These are phyloP conservation scores for Hemicrepidius hirtus DNA, from an alignment of 2,888 invertebrate species.

Conservation along the genomic window DNA sequence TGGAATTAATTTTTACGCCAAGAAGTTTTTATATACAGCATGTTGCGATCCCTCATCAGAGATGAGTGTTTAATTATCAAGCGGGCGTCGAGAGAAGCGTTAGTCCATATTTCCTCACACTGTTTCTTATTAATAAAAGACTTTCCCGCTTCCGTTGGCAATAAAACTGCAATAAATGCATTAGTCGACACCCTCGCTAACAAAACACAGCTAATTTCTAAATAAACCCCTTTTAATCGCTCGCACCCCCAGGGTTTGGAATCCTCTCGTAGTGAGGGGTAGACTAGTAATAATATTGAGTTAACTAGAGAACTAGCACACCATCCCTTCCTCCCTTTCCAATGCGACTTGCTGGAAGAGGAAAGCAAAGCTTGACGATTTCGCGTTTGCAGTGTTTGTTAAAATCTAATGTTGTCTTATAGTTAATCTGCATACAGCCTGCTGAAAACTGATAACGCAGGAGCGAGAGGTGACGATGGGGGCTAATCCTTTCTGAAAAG, in stretches of 20 bases:
- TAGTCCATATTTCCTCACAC: constrained; percentile 13
- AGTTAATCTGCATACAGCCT: constrained; percentile 57
- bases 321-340: constrained; percentile 34
- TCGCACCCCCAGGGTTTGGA: constrained; percentile 51
- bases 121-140: constrained; percentile 46
- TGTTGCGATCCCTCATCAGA: constrained; percentile 18
- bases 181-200: constrained; percentile 57
- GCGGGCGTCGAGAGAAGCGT: background rate
- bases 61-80: constrained; percentile 27
- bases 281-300: constrained; percentile 57
- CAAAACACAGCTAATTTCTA: constrained; percentile 59
- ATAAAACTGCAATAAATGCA: constrained; percentile 58
- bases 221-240: constrained; percentile 59
- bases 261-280: constrained; percentile 49
- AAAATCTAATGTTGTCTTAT: constrained; percentile 54
- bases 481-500: constrained; percentile 31
- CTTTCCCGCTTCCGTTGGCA: constrained; percentile 31
- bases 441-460: constrained; percentile 56
- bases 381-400: constrained; percentile 35
- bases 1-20: no score
- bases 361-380: constrained; percentile 28
- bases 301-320: constrained; percentile 51
- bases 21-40: constrained; percentile 4
- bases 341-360: constrained; percentile 7
- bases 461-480: constrained; percentile 49